Base-by-base conservation (phyloP, 2,888 invertebrate genomes). In the Aromia moschata region DNA sequence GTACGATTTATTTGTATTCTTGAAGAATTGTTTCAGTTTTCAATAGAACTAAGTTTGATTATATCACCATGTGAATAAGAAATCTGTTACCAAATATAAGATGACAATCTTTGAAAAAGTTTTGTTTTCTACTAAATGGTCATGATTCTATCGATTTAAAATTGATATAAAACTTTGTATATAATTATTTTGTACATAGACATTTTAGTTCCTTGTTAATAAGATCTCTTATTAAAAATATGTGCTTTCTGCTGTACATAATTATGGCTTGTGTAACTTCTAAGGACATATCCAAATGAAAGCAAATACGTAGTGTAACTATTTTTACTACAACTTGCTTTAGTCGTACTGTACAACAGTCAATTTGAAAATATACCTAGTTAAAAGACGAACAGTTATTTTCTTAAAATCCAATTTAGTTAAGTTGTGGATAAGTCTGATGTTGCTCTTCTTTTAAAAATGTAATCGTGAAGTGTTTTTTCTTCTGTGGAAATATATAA, bases 211-310 rank as follows among this genome's bases (percentile, higher is more conserved):
- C 51, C 51, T 52, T 41, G 11, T 36, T 20, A 25, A n/a, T 52
- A 41, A 52, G 51, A 52, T 52, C 51, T 52, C 51, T 41, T 41
- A n/a, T 49, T 25, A 12, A 14, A 37, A 49, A 30, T n/a, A n/a
- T 38, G 38, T 52, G 40, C 40, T 51, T 51, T 36, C 37, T n/a
- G 51, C 51, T 52, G 51, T 52, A 52, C 11, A 52, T 52, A 52
- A 40, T 25, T 14, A 30, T 52, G 30, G 51, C 51, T 52, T 52
- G 25, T 52, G n/a, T 52, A 52, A 30, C 31, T 52, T 52, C 41
- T 52, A 40, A 43, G 25, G 17, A 52, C 51, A 52, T 52, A 52
- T 52, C 51, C 20, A 52, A 14, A 41, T 20, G 30, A 25, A 25
- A 18, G 18, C 12, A 40, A 30, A 25, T 17, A 17, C n/a, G 10